Conservation (phyloP, 2,113 vertebrate species). For the Nestor notabilis region DNA sequence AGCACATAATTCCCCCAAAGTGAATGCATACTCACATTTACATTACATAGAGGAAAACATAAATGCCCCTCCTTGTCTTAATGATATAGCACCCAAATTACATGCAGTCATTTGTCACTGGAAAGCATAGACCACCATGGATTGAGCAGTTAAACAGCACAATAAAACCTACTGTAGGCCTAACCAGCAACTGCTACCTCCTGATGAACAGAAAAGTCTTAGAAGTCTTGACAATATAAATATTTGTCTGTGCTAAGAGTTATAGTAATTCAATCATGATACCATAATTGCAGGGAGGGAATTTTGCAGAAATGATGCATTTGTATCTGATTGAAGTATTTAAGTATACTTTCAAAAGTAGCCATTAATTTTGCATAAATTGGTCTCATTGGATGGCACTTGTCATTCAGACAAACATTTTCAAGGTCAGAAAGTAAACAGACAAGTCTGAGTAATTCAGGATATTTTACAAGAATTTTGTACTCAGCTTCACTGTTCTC, state of each 20-base stretch:
- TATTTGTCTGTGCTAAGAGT: background rate
- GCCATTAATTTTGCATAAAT: background rate
- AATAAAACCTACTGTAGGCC: conserved; percentile 41
- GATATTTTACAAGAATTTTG: background rate
- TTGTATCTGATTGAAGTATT: background rate
- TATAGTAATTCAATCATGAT: conserved; percentile 6
- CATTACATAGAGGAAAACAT: conserved; percentile 26
- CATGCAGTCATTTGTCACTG: conserved; percentile 24
- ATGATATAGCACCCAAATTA: conserved; percentile 45
- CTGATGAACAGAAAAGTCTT: conserved; percentile 19
- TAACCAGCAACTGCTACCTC: background rate
- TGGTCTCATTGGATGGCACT: background rate
- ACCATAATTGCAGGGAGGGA: background rate
- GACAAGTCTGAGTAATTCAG: background rate
- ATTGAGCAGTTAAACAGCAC: background rate
- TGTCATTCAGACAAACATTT: background rate
- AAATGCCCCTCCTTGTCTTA: conserved; percentile 49
- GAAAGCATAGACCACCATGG: conserved; percentile 38
- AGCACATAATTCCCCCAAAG: conserved; percentile 1
- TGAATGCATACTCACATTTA: background rate
- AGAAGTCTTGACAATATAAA: conserved; percentile 27
- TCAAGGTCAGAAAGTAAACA: background rate
- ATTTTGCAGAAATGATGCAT: background rate
- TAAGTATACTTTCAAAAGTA: background rate
- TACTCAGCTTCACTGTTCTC: background rate